Evolutionary conservation across 2,113 vertebrate genomes (phyloP).

Genomic region (western clawed frog (Xenopus tropicalis)): DNA sequence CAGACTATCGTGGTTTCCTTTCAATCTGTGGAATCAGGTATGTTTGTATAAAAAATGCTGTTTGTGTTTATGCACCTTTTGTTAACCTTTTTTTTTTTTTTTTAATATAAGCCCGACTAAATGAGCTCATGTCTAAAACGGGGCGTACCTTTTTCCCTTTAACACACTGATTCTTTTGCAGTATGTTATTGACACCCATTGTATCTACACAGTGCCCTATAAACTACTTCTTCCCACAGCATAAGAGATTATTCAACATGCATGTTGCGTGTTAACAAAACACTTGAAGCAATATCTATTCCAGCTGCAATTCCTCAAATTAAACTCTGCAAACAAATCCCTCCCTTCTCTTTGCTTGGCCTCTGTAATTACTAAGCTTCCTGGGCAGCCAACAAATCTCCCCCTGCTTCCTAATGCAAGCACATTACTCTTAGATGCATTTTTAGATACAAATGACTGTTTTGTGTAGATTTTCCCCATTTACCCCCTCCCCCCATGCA

Average conservation of each 20-base stretch:
- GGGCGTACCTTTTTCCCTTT: too few relatives aligned
- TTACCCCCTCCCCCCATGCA: background rate
- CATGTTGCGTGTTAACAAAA: conserved; percentile 14
- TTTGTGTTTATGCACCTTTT: too few relatives aligned
- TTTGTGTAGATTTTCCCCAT: background rate
- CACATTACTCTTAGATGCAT: conserved; percentile 10
- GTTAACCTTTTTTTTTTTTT: too few relatives aligned
- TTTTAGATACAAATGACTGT: background rate
- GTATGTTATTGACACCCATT: conserved; percentile 10
- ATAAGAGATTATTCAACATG: conserved; percentile 19
- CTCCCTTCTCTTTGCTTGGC: conserved; percentile 21
- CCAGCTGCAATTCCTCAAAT: conserved; percentile 41
- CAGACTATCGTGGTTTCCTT: too few relatives aligned
- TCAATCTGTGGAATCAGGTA: too few relatives aligned
- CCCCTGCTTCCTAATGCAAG: conserved; percentile 32
- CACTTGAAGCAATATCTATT: conserved; percentile 14
- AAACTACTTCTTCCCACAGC: conserved; percentile 24
- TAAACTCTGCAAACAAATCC: conserved; percentile 29
- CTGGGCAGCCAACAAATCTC: conserved; percentile 19
- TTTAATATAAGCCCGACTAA: too few relatives aligned
- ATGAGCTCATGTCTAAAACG: too few relatives aligned
- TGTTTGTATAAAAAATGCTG: too few relatives aligned
- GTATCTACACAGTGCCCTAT: conserved; percentile 22
- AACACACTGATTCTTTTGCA: too few relatives aligned
- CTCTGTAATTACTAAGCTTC: conserved; percentile 38